Evolutionary conservation across 2,888 invertebrate species (phyloP).

Genomic region (Caenorhabditis japonica): DNA sequence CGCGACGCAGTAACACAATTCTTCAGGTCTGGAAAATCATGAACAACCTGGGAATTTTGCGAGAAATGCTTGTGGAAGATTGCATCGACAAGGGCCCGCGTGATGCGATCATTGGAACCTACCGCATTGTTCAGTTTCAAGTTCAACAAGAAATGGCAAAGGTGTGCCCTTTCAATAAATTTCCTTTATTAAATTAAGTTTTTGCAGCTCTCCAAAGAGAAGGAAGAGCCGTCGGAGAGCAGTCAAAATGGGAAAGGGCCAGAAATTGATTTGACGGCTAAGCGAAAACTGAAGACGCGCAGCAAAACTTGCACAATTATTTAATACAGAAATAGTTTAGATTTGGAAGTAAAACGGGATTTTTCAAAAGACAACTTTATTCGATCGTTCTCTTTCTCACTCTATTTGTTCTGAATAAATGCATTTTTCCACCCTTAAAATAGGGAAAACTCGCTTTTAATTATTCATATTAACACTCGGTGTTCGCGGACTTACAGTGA

Average conservation of each 20-base stretch:
- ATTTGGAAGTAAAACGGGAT: too few relatives aligned
- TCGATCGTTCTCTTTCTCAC: neutral
- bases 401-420: neutral
- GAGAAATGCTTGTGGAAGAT: slow-evolving; percentile 81
- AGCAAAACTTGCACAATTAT: slow-evolving; percentile 70
- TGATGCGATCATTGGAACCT: slow-evolving; percentile 84
- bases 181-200: slow-evolving; percentile 1
- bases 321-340: slow-evolving; percentile 49
- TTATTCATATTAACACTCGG: too few relatives aligned
- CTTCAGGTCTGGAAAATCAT: slow-evolving; percentile 58
- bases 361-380: too few relatives aligned
- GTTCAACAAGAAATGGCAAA: slow-evolving; percentile 68
- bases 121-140: slow-evolving; percentile 82
- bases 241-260: too few relatives aligned
- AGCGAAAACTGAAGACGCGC: slow-evolving; percentile 57
- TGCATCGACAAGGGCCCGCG: slow-evolving; percentile 81
- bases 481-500: too few relatives aligned
- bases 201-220: slow-evolving; percentile 10
- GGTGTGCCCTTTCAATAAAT: too few relatives aligned
- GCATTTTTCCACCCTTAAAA: too few relatives aligned
- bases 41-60: slow-evolving; percentile 80
- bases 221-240: slow-evolving; percentile 9
- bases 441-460: too few relatives aligned
- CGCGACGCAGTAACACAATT: too few relatives aligned
- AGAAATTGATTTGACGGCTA: too few relatives aligned